A percentile compares a stretch with the other conserved stretches of the same genome.
These are phyloP conservation scores for Stenotaenia linearis DNA, from an alignment of 2,888 invertebrate genomes.

Conservation along the genomic window DNA sequence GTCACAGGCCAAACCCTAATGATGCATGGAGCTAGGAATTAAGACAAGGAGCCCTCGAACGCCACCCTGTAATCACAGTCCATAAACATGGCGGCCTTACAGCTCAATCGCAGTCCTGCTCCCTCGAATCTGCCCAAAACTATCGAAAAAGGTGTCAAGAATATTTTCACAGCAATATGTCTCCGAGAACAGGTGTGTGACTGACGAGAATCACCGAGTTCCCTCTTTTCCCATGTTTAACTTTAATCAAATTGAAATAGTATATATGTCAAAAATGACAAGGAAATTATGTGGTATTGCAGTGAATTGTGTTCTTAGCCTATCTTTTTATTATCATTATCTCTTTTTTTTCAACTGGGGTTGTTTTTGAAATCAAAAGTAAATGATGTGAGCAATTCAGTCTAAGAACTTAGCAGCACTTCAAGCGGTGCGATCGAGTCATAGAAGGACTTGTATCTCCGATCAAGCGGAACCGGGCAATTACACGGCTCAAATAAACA, in stretches of 20 bases:
- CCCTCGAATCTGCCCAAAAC: not conserved
- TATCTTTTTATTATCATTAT: not conserved
- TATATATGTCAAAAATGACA: not conserved
- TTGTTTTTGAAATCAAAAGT: not conserved
- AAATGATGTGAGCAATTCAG: not conserved
- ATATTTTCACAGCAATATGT: not conserved
- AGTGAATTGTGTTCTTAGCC: not conserved
- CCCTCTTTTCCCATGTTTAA: not conserved
- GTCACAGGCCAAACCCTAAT: constrained; percentile 30
- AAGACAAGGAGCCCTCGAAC: constrained; percentile 28
- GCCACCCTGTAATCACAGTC: constrained; percentile 29
- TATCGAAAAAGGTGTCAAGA: not conserved
- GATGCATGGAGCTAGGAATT: constrained; percentile 28
- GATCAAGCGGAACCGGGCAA: not conserved
- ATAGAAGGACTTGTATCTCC: not conserved
- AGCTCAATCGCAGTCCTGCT: constrained; percentile 26
- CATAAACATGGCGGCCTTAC: constrained; percentile 31
- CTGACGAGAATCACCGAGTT: not conserved
- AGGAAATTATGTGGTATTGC: not conserved
- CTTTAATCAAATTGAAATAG: not conserved
- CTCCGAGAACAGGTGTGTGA: not conserved
- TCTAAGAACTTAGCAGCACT: not conserved
- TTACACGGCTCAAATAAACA: not conserved
- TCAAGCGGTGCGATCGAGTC: not conserved
- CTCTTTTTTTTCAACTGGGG: not conserved